phyloP scores from a whole-genome alignment of 2,888 invertebrate species.

The Lasioglossum morio region DNA sequence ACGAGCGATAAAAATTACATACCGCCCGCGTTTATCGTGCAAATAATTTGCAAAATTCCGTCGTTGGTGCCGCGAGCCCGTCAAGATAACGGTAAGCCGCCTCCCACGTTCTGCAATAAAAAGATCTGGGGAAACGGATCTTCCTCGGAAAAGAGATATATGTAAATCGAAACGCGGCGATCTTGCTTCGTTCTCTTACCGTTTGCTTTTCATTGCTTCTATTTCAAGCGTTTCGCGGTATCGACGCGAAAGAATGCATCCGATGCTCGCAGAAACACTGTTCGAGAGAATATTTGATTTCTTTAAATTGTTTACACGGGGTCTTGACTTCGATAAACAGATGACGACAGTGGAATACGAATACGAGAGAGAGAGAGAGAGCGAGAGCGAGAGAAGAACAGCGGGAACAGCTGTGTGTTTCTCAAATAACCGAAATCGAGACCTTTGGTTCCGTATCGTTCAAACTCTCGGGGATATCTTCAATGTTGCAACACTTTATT shows the following conservation, averaged over 20 bases:
- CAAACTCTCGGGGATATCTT: background rate
- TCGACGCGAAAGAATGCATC: background rate
- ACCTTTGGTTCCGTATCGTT: slow-evolving; percentile 10
- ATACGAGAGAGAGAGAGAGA: too few species aligned
- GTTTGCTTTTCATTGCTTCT: background rate
- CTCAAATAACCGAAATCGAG: slow-evolving; percentile 46
- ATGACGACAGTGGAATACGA: background rate
- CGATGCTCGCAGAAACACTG: background rate
- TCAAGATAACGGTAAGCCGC: slow-evolving; percentile 37
- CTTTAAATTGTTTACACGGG: background rate
- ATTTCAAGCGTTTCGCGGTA: background rate
- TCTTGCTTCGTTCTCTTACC: background rate
- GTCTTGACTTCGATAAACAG: background rate
- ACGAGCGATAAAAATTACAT: slow-evolving; percentile 41
- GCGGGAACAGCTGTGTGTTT: slow-evolving; percentile 16
- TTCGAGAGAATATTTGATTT: background rate
- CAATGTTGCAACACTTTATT: background rate
- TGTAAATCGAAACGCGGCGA: background rate
- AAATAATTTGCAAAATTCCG: slow-evolving; percentile 48
- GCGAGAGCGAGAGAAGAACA: background rate
- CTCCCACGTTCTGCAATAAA: background rate
- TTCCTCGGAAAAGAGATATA: background rate
- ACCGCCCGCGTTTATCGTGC: slow-evolving; percentile 12
- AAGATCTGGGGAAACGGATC: background rate
- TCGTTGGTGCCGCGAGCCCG: background rate